Conservation (phyloP, 2,113 vertebrate genomes). For the Anseranas semipalmata region DNA sequence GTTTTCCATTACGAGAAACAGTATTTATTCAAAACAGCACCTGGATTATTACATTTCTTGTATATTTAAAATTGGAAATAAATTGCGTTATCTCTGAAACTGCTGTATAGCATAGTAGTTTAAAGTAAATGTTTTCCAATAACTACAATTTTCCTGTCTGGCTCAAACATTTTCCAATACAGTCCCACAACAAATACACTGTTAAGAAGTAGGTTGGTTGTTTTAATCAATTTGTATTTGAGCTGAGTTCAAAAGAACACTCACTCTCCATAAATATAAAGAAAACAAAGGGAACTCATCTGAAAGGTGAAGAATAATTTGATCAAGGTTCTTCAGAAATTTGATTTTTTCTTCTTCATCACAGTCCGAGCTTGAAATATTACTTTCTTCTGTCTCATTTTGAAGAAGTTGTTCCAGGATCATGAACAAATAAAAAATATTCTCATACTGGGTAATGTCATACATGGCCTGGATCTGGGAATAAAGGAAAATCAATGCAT, state of each 20-base stretch:
- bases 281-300: conserved; percentile 89
- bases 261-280: conserved; percentile 86
- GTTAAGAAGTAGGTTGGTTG: conserved; percentile 21
- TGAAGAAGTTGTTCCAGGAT: conserved; percentile 85
- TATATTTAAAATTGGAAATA: background rate
- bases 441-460: conserved; percentile 82
- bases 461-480: conserved; percentile 72
- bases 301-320: conserved; percentile 77
- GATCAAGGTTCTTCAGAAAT: conserved; percentile 80
- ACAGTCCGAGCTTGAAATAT: background rate
- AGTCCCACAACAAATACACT: background rate
- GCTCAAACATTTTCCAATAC: background rate
- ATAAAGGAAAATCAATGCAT: conserved; percentile 39
- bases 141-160: background rate
- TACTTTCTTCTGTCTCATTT: background rate
- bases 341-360: conserved; percentile 67
- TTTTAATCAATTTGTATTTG: conserved; percentile 48
- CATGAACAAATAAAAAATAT: conserved; percentile 81
- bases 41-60: background rate
- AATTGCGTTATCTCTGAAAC: background rate
- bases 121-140: conserved; percentile 5
- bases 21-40: background rate
- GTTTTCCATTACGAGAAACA: background rate
- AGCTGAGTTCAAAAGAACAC: conserved; percentile 73
- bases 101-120: background rate